Evolutionary conservation across 1,140 invertebrate genomes (phyloP).

Genomic region (Aphelenchoides avenae): DNA sequence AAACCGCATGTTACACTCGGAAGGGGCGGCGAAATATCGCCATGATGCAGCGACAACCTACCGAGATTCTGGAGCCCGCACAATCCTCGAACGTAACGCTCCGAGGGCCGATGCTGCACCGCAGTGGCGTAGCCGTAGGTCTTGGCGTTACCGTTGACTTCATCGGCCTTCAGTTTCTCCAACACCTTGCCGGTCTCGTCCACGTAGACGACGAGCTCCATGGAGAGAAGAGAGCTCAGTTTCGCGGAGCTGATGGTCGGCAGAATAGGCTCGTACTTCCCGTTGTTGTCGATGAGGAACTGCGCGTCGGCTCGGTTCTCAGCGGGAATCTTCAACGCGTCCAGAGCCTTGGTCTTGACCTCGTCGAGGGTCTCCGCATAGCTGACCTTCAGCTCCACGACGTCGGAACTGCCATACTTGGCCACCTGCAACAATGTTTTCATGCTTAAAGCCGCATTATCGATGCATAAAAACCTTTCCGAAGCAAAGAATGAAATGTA

Average conservation of each 20-base stretch:
- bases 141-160: neutral
- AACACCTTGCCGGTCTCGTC: conserved; percentile 1
- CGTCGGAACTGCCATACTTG: conserved; percentile 15
- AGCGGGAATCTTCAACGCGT: conserved; percentile 18
- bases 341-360: conserved; percentile 14
- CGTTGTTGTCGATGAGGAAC: conserved; percentile 26
- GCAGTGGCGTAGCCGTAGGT: neutral
- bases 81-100: conserved; percentile 18
- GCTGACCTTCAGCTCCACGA: conserved; percentile 20
- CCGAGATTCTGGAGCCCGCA: conserved; percentile 63
- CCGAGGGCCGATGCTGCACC: neutral
- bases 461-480: neutral
- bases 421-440: conserved; percentile 21
- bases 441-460: too few species aligned
- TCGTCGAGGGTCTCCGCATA: conserved; percentile 32
- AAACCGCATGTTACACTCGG: too few species aligned
- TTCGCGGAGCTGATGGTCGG: neutral
- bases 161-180: neutral
- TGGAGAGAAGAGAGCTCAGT: conserved; percentile 4
- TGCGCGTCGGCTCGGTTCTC: conserved; percentile 20
- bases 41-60: too few species aligned
- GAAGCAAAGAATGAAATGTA: conserved; percentile 14
- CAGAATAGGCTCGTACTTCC: conserved; percentile 8
- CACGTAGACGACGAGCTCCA: conserved; percentile 1
- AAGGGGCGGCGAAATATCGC: too few species aligned